phyloP scores from a whole-genome alignment of 2,888 invertebrate species.

The Scelioninae gen. 1 region DNA sequence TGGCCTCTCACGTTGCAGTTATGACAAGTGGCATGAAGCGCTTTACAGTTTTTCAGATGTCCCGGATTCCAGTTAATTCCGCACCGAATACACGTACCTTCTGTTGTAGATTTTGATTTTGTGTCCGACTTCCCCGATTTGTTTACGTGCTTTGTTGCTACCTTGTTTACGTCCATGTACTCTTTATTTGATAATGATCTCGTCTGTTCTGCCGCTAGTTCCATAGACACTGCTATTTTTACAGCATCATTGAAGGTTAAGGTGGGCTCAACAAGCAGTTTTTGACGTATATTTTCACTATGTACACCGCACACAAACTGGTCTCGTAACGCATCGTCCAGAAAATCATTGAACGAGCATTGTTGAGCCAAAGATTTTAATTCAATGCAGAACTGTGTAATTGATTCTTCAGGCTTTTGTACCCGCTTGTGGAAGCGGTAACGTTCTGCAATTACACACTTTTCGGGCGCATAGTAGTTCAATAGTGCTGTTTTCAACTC shows the following conservation, averaged over 20 bases:
- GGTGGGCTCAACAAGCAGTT: no score
- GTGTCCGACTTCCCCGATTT: no score
- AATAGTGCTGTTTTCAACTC: conserved; percentile 53
- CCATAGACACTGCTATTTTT: no score
- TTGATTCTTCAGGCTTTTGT: conserved; percentile 22
- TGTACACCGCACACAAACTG: conserved; percentile 3
- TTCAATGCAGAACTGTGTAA: conserved; percentile 65
- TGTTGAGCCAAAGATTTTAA: conserved; percentile 65
- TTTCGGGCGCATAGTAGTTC: conserved; percentile 8
- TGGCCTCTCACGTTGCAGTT: conserved; percentile 7
- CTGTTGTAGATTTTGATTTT: no score
- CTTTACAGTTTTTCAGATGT: conserved; percentile 5
- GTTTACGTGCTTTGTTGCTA: no score
- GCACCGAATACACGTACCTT: neutral
- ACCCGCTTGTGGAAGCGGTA: conserved; percentile 1
- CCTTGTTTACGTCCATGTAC: no score
- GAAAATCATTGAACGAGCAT: neutral
- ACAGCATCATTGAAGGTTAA: no score
- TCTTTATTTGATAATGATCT: no score
- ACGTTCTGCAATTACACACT: conserved; percentile 9
- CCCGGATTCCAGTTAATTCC: neutral
- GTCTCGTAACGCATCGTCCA: conserved; percentile 8
- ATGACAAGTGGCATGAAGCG: neutral
- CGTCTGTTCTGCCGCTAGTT: no score
- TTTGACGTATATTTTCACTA: no score